Percentiles rank a stretch among this genome's conserved stretches.
These are phyloP conservation scores for Danio albolineatus DNA, from an alignment of 2,797 vertebrate species.

Conservation along the genomic window DNA sequence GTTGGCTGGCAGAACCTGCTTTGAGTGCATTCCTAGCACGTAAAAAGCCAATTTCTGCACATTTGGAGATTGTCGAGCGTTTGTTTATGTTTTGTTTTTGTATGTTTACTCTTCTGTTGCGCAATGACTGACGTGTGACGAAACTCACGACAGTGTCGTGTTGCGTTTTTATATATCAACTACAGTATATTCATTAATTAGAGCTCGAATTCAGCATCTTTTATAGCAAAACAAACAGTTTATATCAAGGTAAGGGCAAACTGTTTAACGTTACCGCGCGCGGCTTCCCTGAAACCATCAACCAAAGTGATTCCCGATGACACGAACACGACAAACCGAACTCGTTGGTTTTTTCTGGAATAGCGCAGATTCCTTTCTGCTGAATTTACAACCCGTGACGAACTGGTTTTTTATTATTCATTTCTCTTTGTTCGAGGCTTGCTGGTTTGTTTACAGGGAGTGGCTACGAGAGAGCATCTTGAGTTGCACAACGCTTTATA, in stretches of 20 bases:
- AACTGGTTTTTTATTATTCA: constrained; percentile 4
- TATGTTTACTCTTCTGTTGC: constrained; percentile 38
- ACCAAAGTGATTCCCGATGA: background rate
- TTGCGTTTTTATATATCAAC: background rate
- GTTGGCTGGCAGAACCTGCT: background rate
- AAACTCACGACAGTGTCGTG: background rate
- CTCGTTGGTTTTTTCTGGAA: background rate
- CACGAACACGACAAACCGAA: background rate
- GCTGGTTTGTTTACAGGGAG: constrained; percentile 34
- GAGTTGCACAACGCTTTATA: constrained; percentile 40
- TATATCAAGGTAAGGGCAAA: background rate
- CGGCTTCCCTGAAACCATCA: background rate
- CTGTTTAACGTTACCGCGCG: background rate
- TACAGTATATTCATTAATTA: background rate
- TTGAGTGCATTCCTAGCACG: background rate
- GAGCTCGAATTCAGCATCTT: background rate
- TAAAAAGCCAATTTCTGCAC: constrained; percentile 5
- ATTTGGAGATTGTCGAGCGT: background rate
- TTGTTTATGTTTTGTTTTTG: constrained; percentile 7
- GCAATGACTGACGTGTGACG: constrained; percentile 11
- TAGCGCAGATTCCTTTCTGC: background rate
- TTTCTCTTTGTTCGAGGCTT: constrained; percentile 14
- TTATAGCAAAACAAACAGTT: background rate
- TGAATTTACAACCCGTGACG: background rate
- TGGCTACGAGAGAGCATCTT: constrained; percentile 39